Conservation (phyloP, 2,113 vertebrate species). For the Leiothrix lutea region DNA sequence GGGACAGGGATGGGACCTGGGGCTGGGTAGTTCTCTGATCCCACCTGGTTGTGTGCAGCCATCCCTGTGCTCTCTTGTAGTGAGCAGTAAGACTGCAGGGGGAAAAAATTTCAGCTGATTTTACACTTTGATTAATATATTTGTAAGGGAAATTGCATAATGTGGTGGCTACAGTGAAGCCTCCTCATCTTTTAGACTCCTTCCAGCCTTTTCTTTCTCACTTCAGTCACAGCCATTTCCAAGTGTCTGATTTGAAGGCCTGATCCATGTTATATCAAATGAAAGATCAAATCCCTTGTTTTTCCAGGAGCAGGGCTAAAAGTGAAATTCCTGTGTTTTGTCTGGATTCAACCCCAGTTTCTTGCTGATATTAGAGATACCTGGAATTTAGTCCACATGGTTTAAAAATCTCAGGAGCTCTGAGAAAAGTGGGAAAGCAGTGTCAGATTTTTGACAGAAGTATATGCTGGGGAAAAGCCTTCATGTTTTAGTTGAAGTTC, state of each 20-base stretch:
- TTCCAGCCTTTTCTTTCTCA: background rate
- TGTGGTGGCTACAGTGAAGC: background rate
- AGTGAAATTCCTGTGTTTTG: background rate
- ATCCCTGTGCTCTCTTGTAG: background rate
- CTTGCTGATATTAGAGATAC: background rate
- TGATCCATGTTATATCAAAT: background rate
- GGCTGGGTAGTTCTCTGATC: background rate
- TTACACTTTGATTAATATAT: background rate
- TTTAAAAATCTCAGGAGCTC: background rate
- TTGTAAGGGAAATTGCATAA: background rate
- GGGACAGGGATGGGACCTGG: fast-evolving
- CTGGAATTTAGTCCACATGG: background rate
- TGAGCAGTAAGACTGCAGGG: background rate
- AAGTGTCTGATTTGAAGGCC: background rate
- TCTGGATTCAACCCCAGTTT: background rate
- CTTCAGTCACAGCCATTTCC: background rate
- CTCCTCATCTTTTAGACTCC: background rate
- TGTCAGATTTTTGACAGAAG: background rate
- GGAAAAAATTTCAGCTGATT: background rate
- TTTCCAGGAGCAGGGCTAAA: background rate
- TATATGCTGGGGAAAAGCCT: background rate
- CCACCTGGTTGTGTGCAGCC: background rate
- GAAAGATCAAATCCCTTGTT: background rate
- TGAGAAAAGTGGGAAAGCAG: background rate
- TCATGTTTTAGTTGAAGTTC: background rate